Evolutionary conservation across 2,888 invertebrate genomes (phyloP).

Genomic region (Orchestes rusci): DNA sequence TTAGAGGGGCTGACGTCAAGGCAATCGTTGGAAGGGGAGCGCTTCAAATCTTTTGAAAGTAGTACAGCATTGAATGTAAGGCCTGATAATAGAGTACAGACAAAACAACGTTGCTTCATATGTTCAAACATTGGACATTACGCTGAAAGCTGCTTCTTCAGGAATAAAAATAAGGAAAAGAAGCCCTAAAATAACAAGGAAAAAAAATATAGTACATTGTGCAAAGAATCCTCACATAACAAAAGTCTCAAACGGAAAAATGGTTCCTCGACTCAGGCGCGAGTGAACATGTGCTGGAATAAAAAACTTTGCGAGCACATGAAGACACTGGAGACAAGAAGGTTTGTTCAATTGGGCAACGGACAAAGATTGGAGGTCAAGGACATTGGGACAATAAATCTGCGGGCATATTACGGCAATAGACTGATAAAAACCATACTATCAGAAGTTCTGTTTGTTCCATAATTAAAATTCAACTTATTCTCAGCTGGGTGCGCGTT

Average conservation of each 20-base stretch:
- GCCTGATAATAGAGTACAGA: too few species aligned
- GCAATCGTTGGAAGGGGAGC: conserved; percentile 23
- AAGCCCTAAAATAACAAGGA: too few species aligned
- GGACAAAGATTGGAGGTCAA: not conserved
- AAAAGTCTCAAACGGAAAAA: not conserved
- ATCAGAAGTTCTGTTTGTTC: not conserved
- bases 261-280: not conserved
- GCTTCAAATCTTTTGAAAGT: conserved; percentile 14
- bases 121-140: not conserved
- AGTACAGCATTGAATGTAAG: conserved; percentile 8
- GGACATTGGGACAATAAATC: not conserved
- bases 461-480: not conserved
- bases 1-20: conserved; percentile 25
- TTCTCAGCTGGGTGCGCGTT: not conserved
- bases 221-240: not conserved
- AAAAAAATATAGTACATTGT: too few species aligned
- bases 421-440: not conserved
- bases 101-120: too few species aligned
- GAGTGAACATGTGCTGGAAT: not conserved
- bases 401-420: not conserved
- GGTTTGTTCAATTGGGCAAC: too few species aligned
- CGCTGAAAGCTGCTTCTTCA: not conserved
- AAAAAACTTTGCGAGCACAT: not conserved
- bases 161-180: not conserved
- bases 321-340: not conserved